Evolutionary conservation across 2,888 invertebrate species (phyloP).

Genomic region (Xanthia togata): DNA sequence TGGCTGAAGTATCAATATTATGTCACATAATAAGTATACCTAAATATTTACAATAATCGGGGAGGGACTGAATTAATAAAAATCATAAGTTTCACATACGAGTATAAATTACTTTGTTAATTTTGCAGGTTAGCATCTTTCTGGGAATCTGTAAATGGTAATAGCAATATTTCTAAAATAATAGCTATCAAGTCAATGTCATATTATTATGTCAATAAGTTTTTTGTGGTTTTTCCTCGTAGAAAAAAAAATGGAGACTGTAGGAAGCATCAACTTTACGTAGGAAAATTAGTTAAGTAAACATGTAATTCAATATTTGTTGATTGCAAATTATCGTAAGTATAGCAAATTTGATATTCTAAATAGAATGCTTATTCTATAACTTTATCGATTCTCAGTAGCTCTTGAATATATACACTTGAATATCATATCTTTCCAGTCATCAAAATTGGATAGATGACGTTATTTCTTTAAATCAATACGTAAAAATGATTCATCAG

Average conservation of each 20-base stretch:
- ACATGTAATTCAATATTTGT: not conserved
- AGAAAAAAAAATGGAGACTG: slow-evolving; percentile 1
- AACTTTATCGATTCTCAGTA: not conserved
- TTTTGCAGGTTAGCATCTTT: slow-evolving; percentile 16
- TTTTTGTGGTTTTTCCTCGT: slow-evolving; percentile 27
- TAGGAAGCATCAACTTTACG: not conserved
- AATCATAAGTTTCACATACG: not conserved
- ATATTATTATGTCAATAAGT: slow-evolving; percentile 24
- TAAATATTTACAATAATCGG: slow-evolving; percentile 9
- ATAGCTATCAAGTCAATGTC: slow-evolving; percentile 31
- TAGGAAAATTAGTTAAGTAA: slow-evolving; percentile 17
- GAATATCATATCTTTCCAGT: not conserved
- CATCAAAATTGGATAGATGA: not conserved
- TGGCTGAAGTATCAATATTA: slow-evolving; percentile 5
- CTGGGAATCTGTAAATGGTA: slow-evolving; percentile 21
- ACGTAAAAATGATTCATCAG: slow-evolving; percentile 31
- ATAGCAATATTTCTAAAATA: slow-evolving; percentile 6
- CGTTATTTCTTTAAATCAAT: slow-evolving; percentile 5
- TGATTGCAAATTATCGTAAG: not conserved
- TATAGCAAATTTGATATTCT: not conserved
- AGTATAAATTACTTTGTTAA: slow-evolving; percentile 4
- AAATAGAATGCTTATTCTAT: not conserved
- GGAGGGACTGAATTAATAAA: not conserved
- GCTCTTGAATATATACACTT: not conserved
- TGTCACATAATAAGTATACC: slow-evolving; percentile 24